A percentile compares a stretch with the other conserved stretches of the same genome.
phyloP scores from a whole-genome alignment of 2,113 vertebrate species.

The Ictidomys tridecemlineatus region DNA sequence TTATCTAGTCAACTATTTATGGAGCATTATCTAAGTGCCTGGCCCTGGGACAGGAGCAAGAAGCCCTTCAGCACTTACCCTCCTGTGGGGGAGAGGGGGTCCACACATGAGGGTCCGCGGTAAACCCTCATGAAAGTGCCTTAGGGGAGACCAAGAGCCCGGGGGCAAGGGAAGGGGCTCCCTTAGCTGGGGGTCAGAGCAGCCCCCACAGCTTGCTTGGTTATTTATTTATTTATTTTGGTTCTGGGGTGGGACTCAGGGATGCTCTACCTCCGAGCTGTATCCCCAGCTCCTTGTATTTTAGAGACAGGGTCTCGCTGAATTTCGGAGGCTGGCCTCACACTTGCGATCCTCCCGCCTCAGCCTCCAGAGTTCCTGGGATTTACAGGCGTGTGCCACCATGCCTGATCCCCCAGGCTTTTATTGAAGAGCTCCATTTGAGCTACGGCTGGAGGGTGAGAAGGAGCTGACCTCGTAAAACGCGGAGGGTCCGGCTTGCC shows the following conservation, averaged over 20 bases:
- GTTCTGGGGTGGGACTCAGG: too few species aligned
- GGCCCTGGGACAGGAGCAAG: neutral
- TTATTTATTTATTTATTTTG: too few species aligned
- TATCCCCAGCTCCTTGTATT: too few species aligned
- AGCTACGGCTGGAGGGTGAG: neutral
- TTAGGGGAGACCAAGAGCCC: neutral
- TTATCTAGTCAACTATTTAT: neutral
- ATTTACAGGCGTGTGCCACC: too few species aligned
- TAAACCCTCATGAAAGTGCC: neutral
- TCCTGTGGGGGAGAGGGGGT: neutral
- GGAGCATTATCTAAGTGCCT: neutral
- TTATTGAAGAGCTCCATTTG: neutral
- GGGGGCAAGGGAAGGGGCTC: neutral
- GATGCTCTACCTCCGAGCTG: too few species aligned
- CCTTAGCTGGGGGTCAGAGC: neutral
- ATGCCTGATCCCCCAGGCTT: too few species aligned
- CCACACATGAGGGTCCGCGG: neutral
- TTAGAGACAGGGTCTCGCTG: too few species aligned
- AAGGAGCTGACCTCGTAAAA: constrained; percentile 3
- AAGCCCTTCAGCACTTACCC: neutral
- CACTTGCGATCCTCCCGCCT: too few species aligned
- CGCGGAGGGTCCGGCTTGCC: neutral
- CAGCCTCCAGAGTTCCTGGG: too few species aligned
- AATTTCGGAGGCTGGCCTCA: too few species aligned
- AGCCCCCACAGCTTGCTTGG: too few species aligned